Evolutionary conservation across 64 coral and sea anemone species (phyloP).

Genomic region (Stylophora pistillata): DNA sequence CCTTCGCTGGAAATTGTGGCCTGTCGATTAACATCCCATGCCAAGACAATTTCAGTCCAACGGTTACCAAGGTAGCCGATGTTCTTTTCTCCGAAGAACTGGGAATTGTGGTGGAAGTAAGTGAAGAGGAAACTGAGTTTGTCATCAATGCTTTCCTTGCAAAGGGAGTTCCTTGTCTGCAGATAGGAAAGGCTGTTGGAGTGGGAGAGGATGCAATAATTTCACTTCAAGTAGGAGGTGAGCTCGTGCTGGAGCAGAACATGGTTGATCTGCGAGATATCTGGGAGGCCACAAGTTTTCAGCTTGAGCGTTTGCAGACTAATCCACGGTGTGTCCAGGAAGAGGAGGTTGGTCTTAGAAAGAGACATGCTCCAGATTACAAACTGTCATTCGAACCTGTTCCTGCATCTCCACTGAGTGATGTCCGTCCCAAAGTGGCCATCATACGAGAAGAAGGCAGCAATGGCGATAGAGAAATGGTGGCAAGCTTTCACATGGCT

Average conservation of each 20-base stretch:
- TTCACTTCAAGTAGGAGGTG: conserved; percentile 61
- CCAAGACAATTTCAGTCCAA: neutral
- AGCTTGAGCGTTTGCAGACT: conserved; percentile 79
- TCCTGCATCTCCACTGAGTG: neutral
- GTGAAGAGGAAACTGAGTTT: conserved; percentile 47
- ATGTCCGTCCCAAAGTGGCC: conserved; percentile 72
- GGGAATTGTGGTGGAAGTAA: conserved; percentile 87
- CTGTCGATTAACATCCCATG: conserved; percentile 57
- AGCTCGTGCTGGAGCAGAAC: conserved; percentile 78
- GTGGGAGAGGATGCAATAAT: conserved; percentile 62
- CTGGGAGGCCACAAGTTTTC: conserved; percentile 98
- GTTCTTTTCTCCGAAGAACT: conserved; percentile 91
- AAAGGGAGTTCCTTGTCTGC: conserved; percentile 51
- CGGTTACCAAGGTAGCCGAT: conserved; percentile 57
- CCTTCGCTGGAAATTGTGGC: conserved; percentile 97
- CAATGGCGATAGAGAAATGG: conserved; percentile 98
- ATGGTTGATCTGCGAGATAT: conserved; percentile 89
- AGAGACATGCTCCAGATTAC: conserved; percentile 82
- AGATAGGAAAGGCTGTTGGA: conserved; percentile 71
- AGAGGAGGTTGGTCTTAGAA: conserved; percentile 73
- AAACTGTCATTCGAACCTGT: conserved; percentile 73
- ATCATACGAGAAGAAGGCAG: conserved; percentile 96
- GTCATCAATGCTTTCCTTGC: conserved; percentile 57
- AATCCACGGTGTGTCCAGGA: conserved; percentile 86
- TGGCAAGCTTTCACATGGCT: conserved; percentile 83